Evolutionary conservation across 2,113 vertebrate species (phyloP), one percentile per base, ranked within the genome.

Genomic region (Rhea pennata): DNA sequence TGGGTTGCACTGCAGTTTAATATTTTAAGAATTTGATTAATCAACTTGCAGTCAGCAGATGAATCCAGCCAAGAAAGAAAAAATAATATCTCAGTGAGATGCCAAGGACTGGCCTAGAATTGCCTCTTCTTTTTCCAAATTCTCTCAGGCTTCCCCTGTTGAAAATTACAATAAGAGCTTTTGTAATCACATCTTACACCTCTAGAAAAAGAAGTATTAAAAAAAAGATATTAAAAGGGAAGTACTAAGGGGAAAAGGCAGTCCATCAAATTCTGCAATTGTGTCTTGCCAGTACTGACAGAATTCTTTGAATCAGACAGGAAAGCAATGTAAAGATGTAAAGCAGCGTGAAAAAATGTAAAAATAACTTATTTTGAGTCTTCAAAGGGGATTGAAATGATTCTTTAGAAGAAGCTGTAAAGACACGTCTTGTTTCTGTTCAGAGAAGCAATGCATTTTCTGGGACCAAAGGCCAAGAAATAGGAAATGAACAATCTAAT

Each of bases 141-240:
- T 27, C 29, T 90, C 12, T 54, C 50, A 56, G 39, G 56, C 11
- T 91, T 92, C 75, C 3, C 2, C 84, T 33, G 16, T 54, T 87
- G 51, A 70, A 90, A 95, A 92, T 91, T 64, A 29, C 73, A 92
- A 67, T 77, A 93, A 80, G 29, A 85, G 67, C 23, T 87, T 95
- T 84, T 74, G 27, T 46, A 94, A 77, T 79, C 40, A 42, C 70
- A 73, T 92, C 87, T 92, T 54, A 66, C 66, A 75, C 44, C 24
- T 93, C 53, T 72, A 89, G 73, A 91, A 95, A 58, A 84, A 65
- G 48, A 74, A 91, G 72, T 9, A 73, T 66, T 77, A 87, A 77
- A 67, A 87, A 87, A 88, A 93, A 91, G 5, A 83, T 76, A 83
- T 74, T 93, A 50, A 87, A 94, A 82, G 62, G 3, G n/a, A 92